phyloP scores from a whole-genome alignment of 1,140 invertebrate genomes.

The Drosophila mayri region DNA sequence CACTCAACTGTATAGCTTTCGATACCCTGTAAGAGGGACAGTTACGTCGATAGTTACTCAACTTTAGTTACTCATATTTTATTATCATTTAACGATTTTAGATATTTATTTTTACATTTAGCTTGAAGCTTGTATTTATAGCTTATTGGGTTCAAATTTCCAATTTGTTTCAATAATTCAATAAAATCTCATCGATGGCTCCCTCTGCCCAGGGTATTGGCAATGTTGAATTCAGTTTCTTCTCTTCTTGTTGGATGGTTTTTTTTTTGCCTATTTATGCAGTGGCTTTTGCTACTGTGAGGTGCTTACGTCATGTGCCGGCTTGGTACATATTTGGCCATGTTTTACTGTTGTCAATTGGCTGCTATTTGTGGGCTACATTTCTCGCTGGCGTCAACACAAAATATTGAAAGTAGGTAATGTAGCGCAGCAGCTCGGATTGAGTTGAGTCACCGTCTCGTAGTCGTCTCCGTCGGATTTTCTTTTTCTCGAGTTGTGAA shows the following conservation, averaged over 20 bases:
- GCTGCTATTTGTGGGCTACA: slow-evolving; percentile 44
- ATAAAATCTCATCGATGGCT: background rate
- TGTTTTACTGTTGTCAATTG: slow-evolving; percentile 80
- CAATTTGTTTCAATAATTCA: background rate
- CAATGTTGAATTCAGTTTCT: background rate
- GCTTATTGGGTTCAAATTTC: background rate
- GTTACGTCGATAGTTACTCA: background rate
- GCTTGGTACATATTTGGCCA: slow-evolving; percentile 69
- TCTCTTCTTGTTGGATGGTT: slow-evolving; percentile 9
- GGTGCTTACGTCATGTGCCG: slow-evolving; percentile 67
- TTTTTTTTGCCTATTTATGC: slow-evolving; percentile 50
- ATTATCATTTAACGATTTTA: background rate
- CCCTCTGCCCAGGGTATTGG: slow-evolving; percentile 3
- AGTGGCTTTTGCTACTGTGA: slow-evolving; percentile 35
- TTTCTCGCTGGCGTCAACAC: slow-evolving; percentile 63
- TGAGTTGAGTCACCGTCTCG: slow-evolving; percentile 39
- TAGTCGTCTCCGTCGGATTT: slow-evolving; percentile 12
- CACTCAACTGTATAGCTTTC: slow-evolving; percentile 21
- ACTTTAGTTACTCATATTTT: background rate
- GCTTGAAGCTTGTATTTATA: too few species aligned
- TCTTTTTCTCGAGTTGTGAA: slow-evolving; percentile 46
- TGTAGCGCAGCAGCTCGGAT: slow-evolving; percentile 35
- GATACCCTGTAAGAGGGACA: slow-evolving; percentile 6
- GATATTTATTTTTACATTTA: too few species aligned
- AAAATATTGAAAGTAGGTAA: slow-evolving; percentile 77